Base-by-base conservation (phyloP, 2,888 invertebrate genomes). In the Drosophila lutescens region DNA sequence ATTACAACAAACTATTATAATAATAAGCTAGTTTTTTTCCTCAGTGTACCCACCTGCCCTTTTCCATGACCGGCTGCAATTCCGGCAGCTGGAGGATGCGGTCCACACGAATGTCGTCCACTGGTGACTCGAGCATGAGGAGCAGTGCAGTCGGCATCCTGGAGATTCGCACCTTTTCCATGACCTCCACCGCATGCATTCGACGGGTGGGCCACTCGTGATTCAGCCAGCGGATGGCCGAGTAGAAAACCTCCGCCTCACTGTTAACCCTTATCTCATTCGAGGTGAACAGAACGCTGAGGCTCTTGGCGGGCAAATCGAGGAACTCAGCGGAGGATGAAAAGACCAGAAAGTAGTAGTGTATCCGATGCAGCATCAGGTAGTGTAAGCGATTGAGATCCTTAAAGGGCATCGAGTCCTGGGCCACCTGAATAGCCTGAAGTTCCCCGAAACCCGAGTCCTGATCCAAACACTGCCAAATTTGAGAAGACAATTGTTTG, bases 151-250 rank as follows among this genome's bases (percentile, higher is more conserved):
- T 8, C 0, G 77, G 73, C 54, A 80, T 8, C 12, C 57, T 9
- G 1, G 20, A 1, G 8, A 73, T 20, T 4, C 73, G 69, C 26
- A 79, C 46, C 6, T 17, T 17, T 6, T 50, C n/a, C 50, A 74
- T 44, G 5, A 80, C n/a, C 4, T 17, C 6, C 32, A 5, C 0
- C n/a, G 60, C 7, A 8, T 74, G 44, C 4, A 49, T 0, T 0
- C 7, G 10, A 1, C 80, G 73, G 2, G 13, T 34, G 0, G 53
- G 15, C 80, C 80, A 80, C 12, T 79, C 57, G 30, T 79, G 44
- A 7, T 17, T 54, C 6, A 80, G 65, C 80, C 80, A 80, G 26
- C 75, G 80, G 2, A 80, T 20, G 8, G 77, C 79, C 4, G 79
- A 50, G 26, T 57, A 80, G 23, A 79, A 69, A 5, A 80, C 46